Evolutionary conservation across 2,888 invertebrate genomes (phyloP), one percentile per base, ranked within the genome.

Genomic region (Watsonalla binaria): DNA sequence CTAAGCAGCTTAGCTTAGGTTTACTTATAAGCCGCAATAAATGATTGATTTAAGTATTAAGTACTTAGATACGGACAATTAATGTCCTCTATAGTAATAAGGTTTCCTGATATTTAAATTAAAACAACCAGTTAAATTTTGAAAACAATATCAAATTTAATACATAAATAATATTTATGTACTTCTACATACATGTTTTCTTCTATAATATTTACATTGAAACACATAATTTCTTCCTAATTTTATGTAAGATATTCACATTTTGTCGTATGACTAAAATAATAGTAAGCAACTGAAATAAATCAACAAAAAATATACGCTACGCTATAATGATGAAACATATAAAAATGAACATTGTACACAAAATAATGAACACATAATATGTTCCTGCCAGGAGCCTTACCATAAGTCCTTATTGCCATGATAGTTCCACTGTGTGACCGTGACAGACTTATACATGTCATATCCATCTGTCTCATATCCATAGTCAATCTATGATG

Each of bases 81-180:
- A 24, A 24, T 2, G 24, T 15, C 46, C 15, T 46, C 24, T n/a
- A 46, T 46, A 24, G 24, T 7, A 24, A 45, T n/a, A 45, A 13
- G n/a, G 11, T 15, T 33, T n/a, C 46, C 47, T 49, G n/a, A 35
- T 8, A 45, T 13, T n/a, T 42, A 6, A 78, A 86, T 80, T 82
- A 72, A 90, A 85, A 89, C 85, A 77, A 76, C 73, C 61, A 73
- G 70, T 78, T 76, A 79, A 86, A 89, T 90, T 90, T 89, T 88
- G 87, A 90, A 90, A 90, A 90, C 90, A 90, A 90, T 90, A 90
- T 90, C 90, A 90, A 90, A 90, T 90, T 89, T 90, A 90, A 87
- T 90, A 90, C 90, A 89, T 90, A 90, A 90, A 90, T 90, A 90
- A 83, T 68, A 88, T 89, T 89, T 90, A 90, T 90, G 89, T 90